Percentiles rank a stretch among this genome's conserved stretches.
These are phyloP conservation scores for Aegotheles bennettii DNA, from an alignment of 2,113 vertebrate genomes.

Conservation along the genomic window DNA sequence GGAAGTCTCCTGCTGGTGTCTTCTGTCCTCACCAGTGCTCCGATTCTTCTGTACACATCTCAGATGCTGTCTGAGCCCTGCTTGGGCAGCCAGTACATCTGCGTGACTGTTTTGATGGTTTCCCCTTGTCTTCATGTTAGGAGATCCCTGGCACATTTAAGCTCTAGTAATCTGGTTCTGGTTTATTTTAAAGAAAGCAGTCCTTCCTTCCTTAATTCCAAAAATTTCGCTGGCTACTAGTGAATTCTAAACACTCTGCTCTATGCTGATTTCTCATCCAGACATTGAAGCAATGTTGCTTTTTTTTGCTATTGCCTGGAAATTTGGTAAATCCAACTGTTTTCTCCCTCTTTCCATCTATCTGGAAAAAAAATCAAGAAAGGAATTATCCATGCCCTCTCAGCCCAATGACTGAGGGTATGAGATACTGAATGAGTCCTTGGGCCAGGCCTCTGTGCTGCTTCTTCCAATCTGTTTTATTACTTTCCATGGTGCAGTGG, in stretches of 20 bases:
- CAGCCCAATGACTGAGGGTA: neutral
- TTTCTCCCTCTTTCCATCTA: neutral
- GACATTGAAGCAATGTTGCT: neutral
- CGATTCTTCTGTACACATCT: rapidly evolving
- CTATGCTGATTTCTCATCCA: neutral
- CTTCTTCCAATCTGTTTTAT: neutral
- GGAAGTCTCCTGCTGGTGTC: neutral
- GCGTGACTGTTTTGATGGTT: neutral
- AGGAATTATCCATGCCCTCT: neutral
- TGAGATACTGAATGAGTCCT: neutral
- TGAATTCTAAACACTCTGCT: neutral
- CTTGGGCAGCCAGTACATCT: neutral
- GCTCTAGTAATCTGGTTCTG: neutral
- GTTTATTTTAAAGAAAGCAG: neutral
- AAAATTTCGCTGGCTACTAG: neutral
- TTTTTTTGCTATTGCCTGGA: neutral
- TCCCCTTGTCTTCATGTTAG: neutral
- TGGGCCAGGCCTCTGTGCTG: neutral
- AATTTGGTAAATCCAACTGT: neutral
- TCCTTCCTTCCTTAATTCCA: neutral
- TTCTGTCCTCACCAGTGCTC: neutral
- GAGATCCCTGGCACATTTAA: neutral
- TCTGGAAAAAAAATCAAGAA: neutral
- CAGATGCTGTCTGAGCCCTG: neutral
- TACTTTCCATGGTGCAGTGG: neutral